Conservation (phyloP, 2,113 vertebrate species). For the Eleginops maclovinus region DNA sequence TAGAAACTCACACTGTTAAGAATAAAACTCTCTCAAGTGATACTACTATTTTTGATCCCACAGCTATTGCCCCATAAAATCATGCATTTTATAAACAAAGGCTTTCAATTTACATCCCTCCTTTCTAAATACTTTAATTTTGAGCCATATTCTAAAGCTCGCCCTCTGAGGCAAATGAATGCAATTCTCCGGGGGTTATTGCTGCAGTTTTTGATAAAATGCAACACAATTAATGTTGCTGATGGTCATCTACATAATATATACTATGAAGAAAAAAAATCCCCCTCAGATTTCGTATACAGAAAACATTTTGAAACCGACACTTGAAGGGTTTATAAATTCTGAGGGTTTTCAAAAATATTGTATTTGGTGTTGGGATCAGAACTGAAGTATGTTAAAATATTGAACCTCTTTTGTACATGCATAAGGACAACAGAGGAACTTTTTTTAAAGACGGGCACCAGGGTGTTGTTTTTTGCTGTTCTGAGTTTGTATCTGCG, state of each 20-base stretch:
- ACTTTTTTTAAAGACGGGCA: neutral
- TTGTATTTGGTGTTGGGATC: neutral
- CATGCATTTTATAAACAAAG: neutral
- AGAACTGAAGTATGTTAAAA: neutral
- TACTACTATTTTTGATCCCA: neutral
- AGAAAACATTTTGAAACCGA: neutral
- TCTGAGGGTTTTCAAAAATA: too few species aligned
- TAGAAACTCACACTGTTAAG: neutral
- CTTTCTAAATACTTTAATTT: neutral
- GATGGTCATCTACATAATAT: neutral
- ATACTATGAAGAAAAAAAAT: neutral
- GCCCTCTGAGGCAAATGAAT: too few species aligned
- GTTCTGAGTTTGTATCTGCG: too few species aligned
- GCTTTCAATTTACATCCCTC: neutral
- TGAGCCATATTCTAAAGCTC: neutral
- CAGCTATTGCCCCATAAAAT: neutral
- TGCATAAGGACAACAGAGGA: neutral
- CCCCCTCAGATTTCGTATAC: neutral
- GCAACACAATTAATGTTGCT: neutral
- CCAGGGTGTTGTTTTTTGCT: too few species aligned
- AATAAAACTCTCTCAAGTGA: neutral
- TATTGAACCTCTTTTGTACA: neutral
- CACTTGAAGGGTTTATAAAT: neutral
- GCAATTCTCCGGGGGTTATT: too few species aligned
- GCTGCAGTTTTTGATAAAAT: neutral